These are phyloP conservation scores for Ptilorrhoa leucosticta DNA, from an alignment of 2,113 vertebrate species.

Conservation along the genomic window DNA sequence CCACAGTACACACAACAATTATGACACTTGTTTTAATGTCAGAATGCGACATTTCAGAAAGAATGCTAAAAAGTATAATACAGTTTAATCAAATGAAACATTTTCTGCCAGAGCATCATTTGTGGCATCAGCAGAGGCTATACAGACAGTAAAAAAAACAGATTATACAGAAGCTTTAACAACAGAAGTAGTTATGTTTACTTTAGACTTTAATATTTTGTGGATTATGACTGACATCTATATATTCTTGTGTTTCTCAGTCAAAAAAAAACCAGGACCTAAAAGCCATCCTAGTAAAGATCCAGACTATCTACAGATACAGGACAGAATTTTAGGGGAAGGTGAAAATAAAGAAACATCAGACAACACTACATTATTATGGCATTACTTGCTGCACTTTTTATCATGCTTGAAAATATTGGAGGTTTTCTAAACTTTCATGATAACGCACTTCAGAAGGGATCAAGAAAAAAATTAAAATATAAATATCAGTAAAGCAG, in stretches of 20 bases:
- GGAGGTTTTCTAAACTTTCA: not conserved
- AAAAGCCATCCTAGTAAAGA: not conserved
- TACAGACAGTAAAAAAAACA: not conserved
- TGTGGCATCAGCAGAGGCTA: not conserved
- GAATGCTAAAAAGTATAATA: not conserved
- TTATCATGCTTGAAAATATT: not conserved
- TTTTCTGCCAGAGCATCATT: not conserved
- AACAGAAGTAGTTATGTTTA: not conserved
- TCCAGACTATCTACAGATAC: not conserved
- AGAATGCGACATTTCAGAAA: slow-evolving; percentile 18
- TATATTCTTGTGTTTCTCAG: not conserved
- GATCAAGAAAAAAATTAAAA: not conserved
- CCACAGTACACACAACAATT: not conserved
- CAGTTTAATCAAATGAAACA: not conserved
- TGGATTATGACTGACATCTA: not conserved
- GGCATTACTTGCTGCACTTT: not conserved
- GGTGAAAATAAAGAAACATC: not conserved
- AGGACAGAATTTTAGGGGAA: not conserved
- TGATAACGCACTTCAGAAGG: not conserved
- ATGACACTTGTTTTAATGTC: not conserved
- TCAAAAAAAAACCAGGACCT: not conserved
- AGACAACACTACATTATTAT: not conserved
- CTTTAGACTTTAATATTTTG: not conserved
- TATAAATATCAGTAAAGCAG: not conserved
- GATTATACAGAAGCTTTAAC: not conserved